Evolutionary conservation across 1,140 invertebrate genomes (phyloP).

Genomic region (Dinoponera quadriceps): DNA sequence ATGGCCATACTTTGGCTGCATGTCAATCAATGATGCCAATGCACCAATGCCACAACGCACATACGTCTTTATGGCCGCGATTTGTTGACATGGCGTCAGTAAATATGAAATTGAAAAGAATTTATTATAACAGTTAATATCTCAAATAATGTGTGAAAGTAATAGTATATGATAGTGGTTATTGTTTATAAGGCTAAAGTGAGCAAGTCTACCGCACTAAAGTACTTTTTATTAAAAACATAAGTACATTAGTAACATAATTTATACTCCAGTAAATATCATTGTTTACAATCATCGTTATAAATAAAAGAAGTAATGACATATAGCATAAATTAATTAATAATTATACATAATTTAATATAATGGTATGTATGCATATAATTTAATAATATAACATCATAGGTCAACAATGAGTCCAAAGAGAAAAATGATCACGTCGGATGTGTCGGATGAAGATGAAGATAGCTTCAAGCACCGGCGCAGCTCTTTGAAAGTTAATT

Average conservation of each 20-base stretch:
- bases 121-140: neutral
- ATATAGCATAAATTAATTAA: neutral
- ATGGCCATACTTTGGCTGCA: too few relatives aligned
- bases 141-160: constrained; percentile 7
- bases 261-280: neutral
- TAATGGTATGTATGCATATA: constrained; percentile 1
- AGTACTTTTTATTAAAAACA: too few relatives aligned
- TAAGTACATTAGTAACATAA: neutral
- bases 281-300: too few relatives aligned
- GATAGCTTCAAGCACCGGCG: constrained; percentile 55
- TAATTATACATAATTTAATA: neutral
- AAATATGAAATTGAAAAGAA: neutral
- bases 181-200: neutral
- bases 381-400: neutral
- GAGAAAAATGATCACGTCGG: neutral
- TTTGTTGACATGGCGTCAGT: neutral
- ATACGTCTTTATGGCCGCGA: too few relatives aligned
- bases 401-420: constrained; percentile 40
- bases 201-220: neutral
- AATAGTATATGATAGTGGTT: neutral
- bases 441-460: neutral
- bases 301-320: neutral
- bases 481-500: constrained; percentile 78
- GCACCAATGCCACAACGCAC: too few relatives aligned
- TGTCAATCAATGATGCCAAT: too few relatives aligned